Evolutionary conservation across 53 echinoderm and acorn worm species (phyloP), one percentile per base, ranked within the genome.

Genomic region (Luidia sarsii): DNA sequence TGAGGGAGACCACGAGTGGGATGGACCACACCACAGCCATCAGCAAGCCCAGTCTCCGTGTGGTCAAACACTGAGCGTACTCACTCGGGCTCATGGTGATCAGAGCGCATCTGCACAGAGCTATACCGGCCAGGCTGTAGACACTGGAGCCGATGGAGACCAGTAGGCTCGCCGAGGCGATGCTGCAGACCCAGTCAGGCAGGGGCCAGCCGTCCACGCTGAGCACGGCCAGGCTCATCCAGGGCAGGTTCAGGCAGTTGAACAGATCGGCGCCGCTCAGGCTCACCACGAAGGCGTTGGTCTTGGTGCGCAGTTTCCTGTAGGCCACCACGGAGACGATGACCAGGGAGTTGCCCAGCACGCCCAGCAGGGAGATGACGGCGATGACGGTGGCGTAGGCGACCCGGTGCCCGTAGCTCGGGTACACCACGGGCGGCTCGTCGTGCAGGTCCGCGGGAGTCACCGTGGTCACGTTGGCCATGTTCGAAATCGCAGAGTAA

Each of bases 111-210:
- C 94, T 71, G 52, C 94, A 90, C 10, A 94, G 65, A 8, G 94
- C 94, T 3, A 91, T 94, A 3, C 94, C 91, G 23, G 86, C 94
- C 36, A 94, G 80, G 11, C 90, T 94, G 62, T 94, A 94, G 29
- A 94, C 74, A 68, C 94, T 91, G 4, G 90, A 91, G 0, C 91
- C 88, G 13, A 86, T 94, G 25, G 88, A 90, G 18, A 89, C 62
- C 28, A 91, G 86, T 16, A 94, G 57, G 5, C 84, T 48, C 32
- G 83, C 86, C 1, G 90, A 86, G 20, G 85, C 83, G 27, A 87
- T 68, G 60, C 60, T 83, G 35, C 94, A 94, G 48, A 94, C 85
- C 85, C 94, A 88, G 5, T 80, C 54, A 19, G 91, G 89, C 20
- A 94, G 65, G 31, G 86, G 86, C 90, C 90, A 90, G 46, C 68